Evolutionary conservation across 2,797 vertebrate species (phyloP), one percentile per base, ranked within the genome.

Genomic region (Sebastes cheni): DNA sequence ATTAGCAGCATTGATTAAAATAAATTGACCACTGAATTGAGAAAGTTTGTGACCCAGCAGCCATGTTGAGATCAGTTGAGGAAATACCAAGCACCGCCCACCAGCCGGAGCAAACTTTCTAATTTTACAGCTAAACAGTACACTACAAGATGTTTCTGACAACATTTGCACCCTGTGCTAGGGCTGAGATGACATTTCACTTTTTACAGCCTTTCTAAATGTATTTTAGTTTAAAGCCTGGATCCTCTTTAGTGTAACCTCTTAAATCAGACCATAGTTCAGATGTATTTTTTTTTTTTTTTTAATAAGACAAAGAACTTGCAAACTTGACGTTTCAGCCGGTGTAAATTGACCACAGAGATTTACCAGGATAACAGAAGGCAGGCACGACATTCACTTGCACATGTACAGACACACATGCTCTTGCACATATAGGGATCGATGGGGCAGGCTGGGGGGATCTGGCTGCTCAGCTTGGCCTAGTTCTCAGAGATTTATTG

Each of bases 401-500:
- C 58, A 83, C 75, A 80, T 82, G 67, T 81, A 67, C 67, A 72
- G 60, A 75, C 75, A 79, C 81, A 76, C 79, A 77, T 25, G 42
- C 72, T 36, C 79, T 52, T 72, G 56, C 68, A 73, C 60, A 76
- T 56, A 65, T 9, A 68, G 70, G 80, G 90, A 93, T 95, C 87
- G 81, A 93, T 93, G 88, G 75, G 69, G 56, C 72, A 67, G 77
- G 80, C 81, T 71, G 61, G 67, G 72, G 90, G 83, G 85, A 88
- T 93, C 86, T 89, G 83, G 86, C 87, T 84, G 80, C 88, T 89
- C 76, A 79, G 89, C 88, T 88, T 92, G 92, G 87, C 94, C 93
- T 92, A 93, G 89, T 94, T 95, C 92, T 92, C 93, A 92, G 90
- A 93, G 91, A 93, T 93, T 93, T 94, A 95, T 93, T 88, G 92